Conservation (phyloP, 2,888 invertebrate species). For the Tetragonisca angustula region DNA sequence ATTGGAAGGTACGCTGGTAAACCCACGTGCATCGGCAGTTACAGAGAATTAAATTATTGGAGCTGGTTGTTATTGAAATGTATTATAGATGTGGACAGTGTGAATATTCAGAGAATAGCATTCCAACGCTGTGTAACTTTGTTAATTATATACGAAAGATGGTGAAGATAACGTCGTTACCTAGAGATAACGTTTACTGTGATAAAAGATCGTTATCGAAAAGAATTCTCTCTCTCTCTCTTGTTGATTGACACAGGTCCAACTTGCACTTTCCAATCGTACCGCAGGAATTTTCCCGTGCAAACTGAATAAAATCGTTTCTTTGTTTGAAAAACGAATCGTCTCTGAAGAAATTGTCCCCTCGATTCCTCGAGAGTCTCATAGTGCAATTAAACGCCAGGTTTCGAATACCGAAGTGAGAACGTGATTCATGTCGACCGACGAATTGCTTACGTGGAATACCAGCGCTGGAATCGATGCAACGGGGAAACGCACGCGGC, state of each 20-base stretch:
- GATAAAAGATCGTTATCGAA: constrained; percentile 2
- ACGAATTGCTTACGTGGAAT: constrained; percentile 31
- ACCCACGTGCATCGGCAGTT: background rate
- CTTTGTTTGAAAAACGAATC: too few species aligned
- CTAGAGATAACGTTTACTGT: background rate
- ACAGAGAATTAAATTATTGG: background rate
- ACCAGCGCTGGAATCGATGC: background rate
- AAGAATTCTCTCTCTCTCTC: background rate
- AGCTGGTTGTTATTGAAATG: background rate
- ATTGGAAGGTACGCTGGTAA: background rate
- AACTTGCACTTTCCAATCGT: too few species aligned
- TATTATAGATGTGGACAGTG: too few species aligned
- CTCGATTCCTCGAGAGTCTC: background rate
- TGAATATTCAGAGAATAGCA: background rate
- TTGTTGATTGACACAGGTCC: background rate
- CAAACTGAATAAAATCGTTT: background rate
- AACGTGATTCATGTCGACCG: constrained; percentile 33
- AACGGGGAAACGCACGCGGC: constrained; percentile 6
- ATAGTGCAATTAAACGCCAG: background rate
- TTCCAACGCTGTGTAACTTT: background rate
- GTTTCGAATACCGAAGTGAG: background rate
- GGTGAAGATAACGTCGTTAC: background rate
- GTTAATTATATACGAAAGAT: constrained; percentile 1
- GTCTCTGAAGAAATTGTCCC: background rate
- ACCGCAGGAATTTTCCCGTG: too few species aligned